A percentile compares a stretch with the other conserved stretches of the same genome.
These are phyloP conservation scores for Trachelus stipa DNA, from an alignment of 2,888 invertebrate genomes.

Conservation along the genomic window DNA sequence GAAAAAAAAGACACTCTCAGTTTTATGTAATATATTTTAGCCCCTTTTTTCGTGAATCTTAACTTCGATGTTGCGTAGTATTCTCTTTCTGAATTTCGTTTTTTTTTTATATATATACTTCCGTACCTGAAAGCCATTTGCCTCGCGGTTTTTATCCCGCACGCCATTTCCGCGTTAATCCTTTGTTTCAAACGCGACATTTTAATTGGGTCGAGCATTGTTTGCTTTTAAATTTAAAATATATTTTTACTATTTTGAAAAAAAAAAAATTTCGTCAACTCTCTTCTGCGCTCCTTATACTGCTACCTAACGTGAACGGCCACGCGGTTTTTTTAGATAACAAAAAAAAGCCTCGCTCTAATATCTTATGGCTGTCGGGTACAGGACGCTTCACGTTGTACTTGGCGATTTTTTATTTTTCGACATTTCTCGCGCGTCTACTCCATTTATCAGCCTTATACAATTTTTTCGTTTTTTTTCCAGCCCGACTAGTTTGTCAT, in stretches of 20 bases:
- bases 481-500: neutral
- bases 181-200: neutral
- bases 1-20: neutral
- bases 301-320: neutral
- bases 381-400: constrained; percentile 33
- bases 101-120: constrained; percentile 32
- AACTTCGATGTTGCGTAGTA: neutral
- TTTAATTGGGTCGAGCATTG: neutral
- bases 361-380: constrained; percentile 40
- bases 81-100: neutral
- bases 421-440: neutral
- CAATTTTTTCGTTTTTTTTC: neutral
- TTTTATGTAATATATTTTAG: neutral
- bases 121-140: constrained; percentile 46
- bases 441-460: neutral
- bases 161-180: neutral
- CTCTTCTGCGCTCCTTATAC: neutral
- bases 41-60: neutral
- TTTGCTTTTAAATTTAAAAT: neutral
- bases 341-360: neutral
- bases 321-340: neutral
- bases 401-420: constrained; percentile 18
- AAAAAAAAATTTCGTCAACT: neutral
- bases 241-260: neutral
- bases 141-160: constrained; percentile 14